Evolutionary conservation across 2,797 vertebrate species (phyloP), one percentile per base, ranked within the genome.

Genomic region (Lophius americanus): DNA sequence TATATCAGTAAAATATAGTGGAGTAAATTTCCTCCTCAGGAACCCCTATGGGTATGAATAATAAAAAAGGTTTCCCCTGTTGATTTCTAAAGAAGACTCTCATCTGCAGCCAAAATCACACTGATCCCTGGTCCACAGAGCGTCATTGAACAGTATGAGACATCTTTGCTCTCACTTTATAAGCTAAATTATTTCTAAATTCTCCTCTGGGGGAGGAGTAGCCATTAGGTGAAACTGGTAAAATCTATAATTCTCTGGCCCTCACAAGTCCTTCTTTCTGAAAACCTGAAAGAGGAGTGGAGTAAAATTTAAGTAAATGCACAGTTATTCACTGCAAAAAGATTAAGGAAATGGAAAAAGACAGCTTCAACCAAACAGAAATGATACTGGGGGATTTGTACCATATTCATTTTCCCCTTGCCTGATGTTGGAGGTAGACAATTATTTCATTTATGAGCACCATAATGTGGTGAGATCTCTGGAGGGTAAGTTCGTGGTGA

Each of bases 131-230:
- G 47, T 76, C 81, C 62, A 48, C 58, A 50, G 61, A 77, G 68
- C 44, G 10, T 62, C 48, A 5, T 76, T 58, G 55, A 51, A 61
- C 73, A 64, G 58, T 51, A 49, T 41, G 75, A 73, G 50, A 46
- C 71, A 74, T 73, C 50, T 35, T 62, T 70, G 55, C 66, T 55
- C 10, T 75, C 46, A 11, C 68, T 80, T 86, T 82, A 70, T 82
- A 83, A 86, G 76, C 79, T 78, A 87, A 86, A 88, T 84, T 64
- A 81, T 82, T 79, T 85, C 63, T 81, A 79, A 52, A 83, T 85
- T 73, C 74, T 77, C 73, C 86, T 80, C 78, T 43, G 10, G 78
- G 86, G 89, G 68, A 64, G 78, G 65, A 42, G 78, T 73, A 85
- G 71, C 78, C 76, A 88, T 91, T 84, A 85, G 67, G 75, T 84